phyloP scores from a whole-genome alignment of 2,797 vertebrate genomes.

The Malacoctenus gilli region DNA sequence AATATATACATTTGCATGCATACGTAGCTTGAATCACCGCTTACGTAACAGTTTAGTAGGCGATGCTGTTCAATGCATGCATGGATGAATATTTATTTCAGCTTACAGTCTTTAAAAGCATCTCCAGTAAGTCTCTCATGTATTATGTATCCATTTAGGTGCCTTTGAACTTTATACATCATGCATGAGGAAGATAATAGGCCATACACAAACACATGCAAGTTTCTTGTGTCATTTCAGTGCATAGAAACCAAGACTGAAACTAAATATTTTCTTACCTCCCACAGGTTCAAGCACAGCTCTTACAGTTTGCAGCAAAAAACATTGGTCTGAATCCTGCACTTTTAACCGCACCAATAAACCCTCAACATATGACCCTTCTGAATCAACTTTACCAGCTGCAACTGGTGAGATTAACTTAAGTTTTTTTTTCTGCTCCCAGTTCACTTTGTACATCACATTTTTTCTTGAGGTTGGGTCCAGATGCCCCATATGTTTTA shows the following conservation, averaged over 20 bases:
- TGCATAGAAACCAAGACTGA: too few relatives aligned
- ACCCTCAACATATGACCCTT: constrained; percentile 99
- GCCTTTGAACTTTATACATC: not conserved
- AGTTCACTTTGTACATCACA: constrained; percentile 1
- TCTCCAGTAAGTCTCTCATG: constrained; percentile 6
- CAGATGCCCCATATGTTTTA: too few relatives aligned
- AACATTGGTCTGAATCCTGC: constrained; percentile 99
- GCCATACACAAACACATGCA: too few relatives aligned
- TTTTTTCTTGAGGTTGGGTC: too few relatives aligned
- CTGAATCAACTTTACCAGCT: constrained; percentile 99
- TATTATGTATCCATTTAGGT: constrained; percentile 11
- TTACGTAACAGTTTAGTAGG: not conserved
- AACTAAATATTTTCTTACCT: not conserved
- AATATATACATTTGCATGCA: not conserved
- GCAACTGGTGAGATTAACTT: constrained; percentile 91
- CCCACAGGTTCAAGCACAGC: constrained; percentile 99
- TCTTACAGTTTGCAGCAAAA: constrained; percentile 99
- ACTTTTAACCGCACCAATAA: constrained; percentile 99
- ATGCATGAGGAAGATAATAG: not conserved
- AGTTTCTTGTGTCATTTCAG: too few relatives aligned
- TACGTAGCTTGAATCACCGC: not conserved
- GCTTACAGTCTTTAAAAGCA: constrained; percentile 2
- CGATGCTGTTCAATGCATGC: constrained; percentile 12
- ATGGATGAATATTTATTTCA: constrained; percentile 12
- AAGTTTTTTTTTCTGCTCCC: not conserved